phyloP scores from a whole-genome alignment of 2,888 invertebrate species.

The Hemithea aestivaria region DNA sequence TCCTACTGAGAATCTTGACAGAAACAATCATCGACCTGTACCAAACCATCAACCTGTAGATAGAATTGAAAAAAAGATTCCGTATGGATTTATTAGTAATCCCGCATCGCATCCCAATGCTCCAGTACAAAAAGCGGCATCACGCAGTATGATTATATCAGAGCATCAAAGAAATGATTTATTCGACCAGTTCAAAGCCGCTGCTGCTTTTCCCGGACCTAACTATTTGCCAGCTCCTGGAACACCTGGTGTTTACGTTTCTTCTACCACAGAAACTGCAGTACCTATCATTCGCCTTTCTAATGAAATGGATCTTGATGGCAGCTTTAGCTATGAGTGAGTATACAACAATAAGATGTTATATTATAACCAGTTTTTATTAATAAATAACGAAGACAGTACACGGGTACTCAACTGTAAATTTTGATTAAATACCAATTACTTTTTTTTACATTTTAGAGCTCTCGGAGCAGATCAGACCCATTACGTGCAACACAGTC shows the following conservation, averaged over 20 bases:
- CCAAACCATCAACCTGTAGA: conserved; percentile 52
- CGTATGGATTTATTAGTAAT: conserved; percentile 35
- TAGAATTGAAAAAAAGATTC: conserved; percentile 53
- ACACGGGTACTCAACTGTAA: no score
- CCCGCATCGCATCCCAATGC: conserved; percentile 18
- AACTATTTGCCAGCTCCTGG: conserved; percentile 55
- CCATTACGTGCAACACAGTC: conserved; percentile 75
- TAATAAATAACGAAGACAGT: no score
- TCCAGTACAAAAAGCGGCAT: conserved; percentile 40
- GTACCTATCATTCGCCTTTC: conserved; percentile 74
- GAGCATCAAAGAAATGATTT: conserved; percentile 51
- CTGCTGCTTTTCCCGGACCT: conserved; percentile 43
- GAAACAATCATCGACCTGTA: conserved; percentile 43
- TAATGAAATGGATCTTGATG: conserved; percentile 78
- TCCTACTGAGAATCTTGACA: conserved; percentile 31
- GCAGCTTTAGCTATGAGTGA: conserved; percentile 78
- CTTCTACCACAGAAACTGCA: conserved; percentile 69
- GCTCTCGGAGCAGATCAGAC: conserved; percentile 75
- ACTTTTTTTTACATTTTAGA: conserved; percentile 32
- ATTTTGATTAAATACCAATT: conserved; percentile 41
- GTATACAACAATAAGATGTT: conserved; percentile 38
- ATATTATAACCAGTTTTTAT: no score
- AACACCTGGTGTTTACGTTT: conserved; percentile 50
- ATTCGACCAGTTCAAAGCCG: conserved; percentile 52
- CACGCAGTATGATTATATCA: conserved; percentile 56